Evolutionary conservation across 2,888 invertebrate species (phyloP).

Genomic region (Hydroisotoma schaefferi): DNA sequence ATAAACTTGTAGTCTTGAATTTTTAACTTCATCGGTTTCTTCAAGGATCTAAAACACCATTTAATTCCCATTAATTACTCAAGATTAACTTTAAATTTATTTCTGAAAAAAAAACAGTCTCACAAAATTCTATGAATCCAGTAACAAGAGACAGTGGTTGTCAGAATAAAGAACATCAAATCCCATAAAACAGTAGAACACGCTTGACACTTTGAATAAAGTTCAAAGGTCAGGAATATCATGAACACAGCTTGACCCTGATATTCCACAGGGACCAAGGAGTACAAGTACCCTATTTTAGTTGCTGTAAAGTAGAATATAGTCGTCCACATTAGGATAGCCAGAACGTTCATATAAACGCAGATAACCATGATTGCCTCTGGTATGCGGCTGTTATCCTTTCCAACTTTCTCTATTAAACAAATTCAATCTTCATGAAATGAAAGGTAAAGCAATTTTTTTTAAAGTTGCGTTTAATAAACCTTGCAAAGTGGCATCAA

Average conservation of each 20-base stretch:
- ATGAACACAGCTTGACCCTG: background rate
- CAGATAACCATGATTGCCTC: background rate
- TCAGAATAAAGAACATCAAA: background rate
- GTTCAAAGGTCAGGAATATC: background rate
- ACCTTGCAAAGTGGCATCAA: background rate
- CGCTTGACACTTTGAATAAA: background rate
- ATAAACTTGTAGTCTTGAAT: background rate
- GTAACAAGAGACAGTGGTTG: background rate
- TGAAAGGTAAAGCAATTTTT: background rate
- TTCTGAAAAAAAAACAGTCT: background rate
- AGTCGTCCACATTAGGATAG: background rate
- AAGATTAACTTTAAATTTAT: background rate
- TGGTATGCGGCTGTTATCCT: background rate
- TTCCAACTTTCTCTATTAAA: background rate
- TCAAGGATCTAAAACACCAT: background rate
- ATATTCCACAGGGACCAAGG: background rate
- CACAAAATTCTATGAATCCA: background rate
- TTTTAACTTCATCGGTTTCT: background rate
- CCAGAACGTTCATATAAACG: background rate
- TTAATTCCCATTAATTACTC: background rate
- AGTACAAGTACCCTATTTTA: background rate
- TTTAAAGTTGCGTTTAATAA: background rate
- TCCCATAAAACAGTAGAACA: background rate
- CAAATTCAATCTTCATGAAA: background rate
- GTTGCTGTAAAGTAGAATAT: background rate